These are phyloP conservation scores for Reticulitermes speratus DNA, from an alignment of 1,140 invertebrate genomes.

Conservation along the genomic window DNA sequence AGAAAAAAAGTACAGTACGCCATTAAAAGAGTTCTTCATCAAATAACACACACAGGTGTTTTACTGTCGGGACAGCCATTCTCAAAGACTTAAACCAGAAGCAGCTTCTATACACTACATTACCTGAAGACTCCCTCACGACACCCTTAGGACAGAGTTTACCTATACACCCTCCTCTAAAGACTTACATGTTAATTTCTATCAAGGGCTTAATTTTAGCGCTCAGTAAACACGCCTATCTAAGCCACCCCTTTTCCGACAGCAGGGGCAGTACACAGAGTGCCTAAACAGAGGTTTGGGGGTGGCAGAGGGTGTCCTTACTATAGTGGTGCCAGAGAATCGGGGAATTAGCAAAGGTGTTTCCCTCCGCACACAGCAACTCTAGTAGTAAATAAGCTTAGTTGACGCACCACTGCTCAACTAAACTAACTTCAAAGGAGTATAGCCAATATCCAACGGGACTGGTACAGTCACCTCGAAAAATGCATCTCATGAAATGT, in stretches of 20 bases:
- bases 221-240: not conserved
- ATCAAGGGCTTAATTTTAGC: slow-evolving; percentile 16
- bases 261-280: not conserved
- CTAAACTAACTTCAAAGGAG: slow-evolving; percentile 18
- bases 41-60: no score
- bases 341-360: slow-evolving; percentile 14
- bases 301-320: not conserved
- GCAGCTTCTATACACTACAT: not conserved
- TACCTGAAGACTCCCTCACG: not conserved
- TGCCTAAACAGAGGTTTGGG: not conserved
- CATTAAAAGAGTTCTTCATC: no score
- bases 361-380: not conserved
- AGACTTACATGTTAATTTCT: slow-evolving; percentile 13
- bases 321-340: not conserved
- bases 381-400: not conserved
- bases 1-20: no score
- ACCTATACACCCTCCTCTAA: not conserved
- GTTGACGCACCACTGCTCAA: not conserved
- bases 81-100: no score
- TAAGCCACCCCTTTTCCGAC: not conserved
- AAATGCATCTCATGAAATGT: no score
- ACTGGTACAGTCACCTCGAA: not conserved
- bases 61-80: no score
- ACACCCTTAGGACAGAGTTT: not conserved
- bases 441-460: not conserved